Evolutionary conservation across 2,888 invertebrate species (phyloP).

Genomic region (Andrena flavipes): DNA sequence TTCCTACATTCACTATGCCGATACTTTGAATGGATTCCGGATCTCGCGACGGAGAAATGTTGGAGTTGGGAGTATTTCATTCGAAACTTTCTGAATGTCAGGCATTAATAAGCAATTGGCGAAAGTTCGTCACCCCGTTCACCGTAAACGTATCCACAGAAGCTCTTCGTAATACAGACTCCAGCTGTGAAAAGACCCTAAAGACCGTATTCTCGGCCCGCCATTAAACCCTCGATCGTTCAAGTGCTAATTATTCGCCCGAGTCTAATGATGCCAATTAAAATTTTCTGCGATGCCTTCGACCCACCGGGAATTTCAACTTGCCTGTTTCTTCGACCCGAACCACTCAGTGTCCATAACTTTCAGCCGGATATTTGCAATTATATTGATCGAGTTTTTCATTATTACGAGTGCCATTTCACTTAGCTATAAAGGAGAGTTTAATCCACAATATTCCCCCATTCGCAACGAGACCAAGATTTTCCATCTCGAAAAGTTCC

Average conservation of each 20-base stretch:
- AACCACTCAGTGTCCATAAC: conserved; percentile 6
- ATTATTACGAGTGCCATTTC: neutral
- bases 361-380: conserved; percentile 27
- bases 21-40: neutral
- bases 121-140: conserved; percentile 63
- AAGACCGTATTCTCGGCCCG: conserved; percentile 62
- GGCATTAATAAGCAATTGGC: conserved; percentile 56
- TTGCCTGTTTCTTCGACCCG: conserved; percentile 45
- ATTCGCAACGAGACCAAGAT: too few species aligned
- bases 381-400: conserved; percentile 16
- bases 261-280: conserved; percentile 72
- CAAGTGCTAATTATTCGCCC: conserved; percentile 72
- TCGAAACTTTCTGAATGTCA: conserved; percentile 14
- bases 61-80: neutral
- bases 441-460: neutral
- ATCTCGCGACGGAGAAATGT: neutral
- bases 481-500: too few species aligned
- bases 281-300: conserved; percentile 65
- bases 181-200: conserved; percentile 62
- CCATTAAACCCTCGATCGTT: conserved; percentile 71
- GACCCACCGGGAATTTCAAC: conserved; percentile 58
- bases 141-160: conserved; percentile 59
- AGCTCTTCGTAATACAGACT: conserved; percentile 44
- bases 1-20: neutral
- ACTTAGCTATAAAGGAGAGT: neutral